Base-by-base conservation (phyloP, 2,113 vertebrate species). In the Sula dactylatra region DNA sequence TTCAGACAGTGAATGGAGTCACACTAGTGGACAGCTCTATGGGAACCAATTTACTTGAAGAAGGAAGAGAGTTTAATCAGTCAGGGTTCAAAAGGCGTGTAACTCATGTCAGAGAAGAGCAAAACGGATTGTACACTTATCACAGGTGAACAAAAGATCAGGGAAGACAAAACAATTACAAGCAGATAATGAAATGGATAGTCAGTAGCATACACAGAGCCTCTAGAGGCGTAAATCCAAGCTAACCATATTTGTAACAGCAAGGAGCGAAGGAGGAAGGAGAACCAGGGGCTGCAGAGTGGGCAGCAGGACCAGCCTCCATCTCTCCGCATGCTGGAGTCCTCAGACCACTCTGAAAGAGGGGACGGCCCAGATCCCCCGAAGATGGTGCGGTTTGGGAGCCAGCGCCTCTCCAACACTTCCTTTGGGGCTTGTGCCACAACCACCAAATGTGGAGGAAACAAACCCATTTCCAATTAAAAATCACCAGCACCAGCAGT, bases 81-180 rank as follows among this genome's bases (percentile, higher is more conserved):
- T 38, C 42, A 29, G 93, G 74, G 91, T 87, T 96, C 95, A 90
- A 94, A 93, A 96, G 90, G 66, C 93, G 54, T 14, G 67, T 88
- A 96, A 86, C 90, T 94, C 93, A 65, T 59, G 95, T 95, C 95
- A 93, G 81, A 82, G 78, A 70, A 88, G 86, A 80, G 86, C 49
- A 82, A 69, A 93, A 72, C 93, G 76, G 83, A 80, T 77, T 85
- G 94, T 70, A 77, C 66, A 10, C 95, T 93, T 91, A 69, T 96
- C 97, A 87, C 78, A 70, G 95, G 91, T 65, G 91, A 97, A 91
- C 81, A 88, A 91, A 92, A 85, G 96, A 97, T 89, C 83, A 87
- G 95, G 52, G 86, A 88, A 96, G 89, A 95, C 93, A 93, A 91
- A 97, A 94, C 84, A 91, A 70, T 95, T 93, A 93, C 94, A 73